Base-by-base conservation (phyloP, 2,888 invertebrate species). In the Pammene fasciana region DNA sequence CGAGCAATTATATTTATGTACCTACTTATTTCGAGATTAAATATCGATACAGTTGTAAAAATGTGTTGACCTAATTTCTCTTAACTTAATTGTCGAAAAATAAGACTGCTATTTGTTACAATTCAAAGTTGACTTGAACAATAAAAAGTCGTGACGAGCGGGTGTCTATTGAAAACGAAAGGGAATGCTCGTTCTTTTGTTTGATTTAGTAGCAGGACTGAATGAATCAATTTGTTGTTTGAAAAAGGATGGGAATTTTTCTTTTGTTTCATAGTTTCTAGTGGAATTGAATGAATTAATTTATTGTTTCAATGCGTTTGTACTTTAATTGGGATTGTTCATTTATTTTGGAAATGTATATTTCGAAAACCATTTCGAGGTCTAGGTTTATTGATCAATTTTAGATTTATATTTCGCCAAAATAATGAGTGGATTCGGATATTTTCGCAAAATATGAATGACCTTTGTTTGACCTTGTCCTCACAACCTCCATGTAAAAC, bases 121-220 rank as follows among this genome's bases (percentile, higher is more conserved):
- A 18, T 13, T 57, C 41, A n/a, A 18, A 59, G 26, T 26, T 26
- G 26, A 45, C 26, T 10, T 18, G 38, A 3, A 26, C 26, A 26
- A 26, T 4, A 26, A 26, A 57, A 18, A 59, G 45, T 45, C 59
- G 59, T 59, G 59, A 59, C 57, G 8, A 18, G 43, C 18, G 41
- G 43, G 57, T 18, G 43, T 13, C 45, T 59, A 59, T 59, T 59
- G 59, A 59, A 59, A 59, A 45, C 59, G 45, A 59, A 59, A 59
- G 57, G 26, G 57, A 57, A 57, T 57, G 57, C 11, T 41, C 41
- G 7, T 59, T 26, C 45, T 59, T 59, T 59, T 59, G 26, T 45
- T 54, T 34, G 36, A 14, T 38, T n/a, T 14, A 13, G 5, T 55
- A n/a, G 55, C 5, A 55, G 14, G 14, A 55, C 55, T n/a, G n/a